Base-by-base conservation (phyloP, 2,113 vertebrate species). In the Furnarius figulus region DNA sequence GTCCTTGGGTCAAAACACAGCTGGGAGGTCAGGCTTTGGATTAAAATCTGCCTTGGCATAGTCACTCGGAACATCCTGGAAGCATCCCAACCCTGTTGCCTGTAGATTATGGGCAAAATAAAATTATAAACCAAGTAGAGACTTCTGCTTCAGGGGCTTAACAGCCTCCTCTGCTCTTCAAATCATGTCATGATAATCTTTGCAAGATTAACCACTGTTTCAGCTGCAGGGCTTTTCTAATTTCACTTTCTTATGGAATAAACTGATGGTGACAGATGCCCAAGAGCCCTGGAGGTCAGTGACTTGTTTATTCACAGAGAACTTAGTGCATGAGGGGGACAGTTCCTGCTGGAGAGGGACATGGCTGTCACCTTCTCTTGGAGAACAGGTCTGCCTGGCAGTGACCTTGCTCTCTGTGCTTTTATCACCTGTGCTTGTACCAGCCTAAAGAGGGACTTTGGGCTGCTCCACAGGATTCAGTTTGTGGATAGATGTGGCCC, bases 141-240 rank as follows among this genome's bases (percentile, higher is more conserved):
- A 53, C 33, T 8, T 71, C 28, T 90, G 85, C 83, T 77, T 20
- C 59, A 42, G 50, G 63, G 42, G 21, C 27, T 96, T 87, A 78
- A 50, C 66, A 82, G 8, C 77, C 52, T 81, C 61, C 35, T 66
- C 42, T 74, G 75, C 67, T 90, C 77, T 92, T 80, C 75, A 88
- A 85, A 74, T 84, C 63, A 23, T 70, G 49, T 66, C 68, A 73
- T 53, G n/a, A n/a, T 95, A 90, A 92, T 92, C 59, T 92, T 73
- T 81, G 72, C 35, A 84, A 90, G 93, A 92, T 93, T 90, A 92
- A 47, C 22, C 27, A 4, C 20, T 17, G 14, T 62, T 93, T 90
- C 68, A 84, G 70, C 76, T 67, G 37, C 3, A 5, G 17, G 8
- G 12, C 0, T 27, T 74, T 79, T 83, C 46, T 68, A 40, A 67